Evolutionary conservation across 2,113 vertebrate species (phyloP), one percentile per base, ranked within the genome.

Genomic region (Amphilophus citrinellus): DNA sequence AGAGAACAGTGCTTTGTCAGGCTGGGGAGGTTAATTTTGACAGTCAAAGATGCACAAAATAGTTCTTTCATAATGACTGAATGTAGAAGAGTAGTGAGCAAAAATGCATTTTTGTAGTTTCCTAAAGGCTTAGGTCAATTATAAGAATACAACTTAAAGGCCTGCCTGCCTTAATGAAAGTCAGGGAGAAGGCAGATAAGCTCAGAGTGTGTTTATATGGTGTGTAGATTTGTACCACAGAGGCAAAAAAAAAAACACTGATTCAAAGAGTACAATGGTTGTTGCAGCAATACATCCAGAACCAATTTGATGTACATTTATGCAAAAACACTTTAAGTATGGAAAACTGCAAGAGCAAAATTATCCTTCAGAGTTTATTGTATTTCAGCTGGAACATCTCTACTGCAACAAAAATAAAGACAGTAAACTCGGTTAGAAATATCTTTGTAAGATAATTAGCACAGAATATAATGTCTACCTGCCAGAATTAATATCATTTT

Each of bases 11-110:
- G 62, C 20, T 32, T 32, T 56, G 68, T 83, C 84, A 57, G 57
- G 47, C 77, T 47, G 61, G 10, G 89, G 79, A 89, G 88, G 79
- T 81, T 88, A 47, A 89, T 83, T 78, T 62, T 79, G 81, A 89
- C 61, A 71, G 30, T 71, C 65, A 88, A 32, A 85, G 75, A 50
- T 71, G 13, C 35, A 42, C 27, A 58, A 59, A 73, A 27, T 20
- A 13, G 32, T 30, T 47, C 82, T 65, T 61, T 75, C 47, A 79
- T 35, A 57, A 82, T 27, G 66, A 47, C 24, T 9, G 6, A 20
- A 7, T 4, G 47, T 6, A 7, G 37, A 8, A 7, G 6, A 53
- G 17, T 10, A 35, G 27, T 22, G 17, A 65, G 50, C 11, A 82
- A 59, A 68, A 53, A 32, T 17, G 47, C 32, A 58, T 24, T 32